These are phyloP conservation scores for Channallabes apus DNA, from an alignment of 2,797 vertebrate genomes.

Conservation along the genomic window DNA sequence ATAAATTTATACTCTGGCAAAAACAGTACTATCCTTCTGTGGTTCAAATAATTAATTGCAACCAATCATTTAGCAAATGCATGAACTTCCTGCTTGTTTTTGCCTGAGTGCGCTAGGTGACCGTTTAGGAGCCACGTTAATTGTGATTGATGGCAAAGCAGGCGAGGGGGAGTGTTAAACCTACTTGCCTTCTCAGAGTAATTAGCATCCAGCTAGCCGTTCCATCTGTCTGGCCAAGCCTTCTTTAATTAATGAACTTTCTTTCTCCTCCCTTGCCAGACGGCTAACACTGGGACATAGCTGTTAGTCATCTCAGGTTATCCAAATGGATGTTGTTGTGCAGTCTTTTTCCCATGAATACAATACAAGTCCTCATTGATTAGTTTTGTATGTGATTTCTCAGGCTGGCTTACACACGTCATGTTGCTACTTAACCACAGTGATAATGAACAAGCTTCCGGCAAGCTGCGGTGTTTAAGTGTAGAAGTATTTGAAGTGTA, in stretches of 20 bases:
- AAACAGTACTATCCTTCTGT: neutral
- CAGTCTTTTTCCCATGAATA: conserved; percentile 48
- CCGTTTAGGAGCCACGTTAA: conserved; percentile 63
- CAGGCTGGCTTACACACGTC: conserved; percentile 24
- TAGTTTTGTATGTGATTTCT: conserved; percentile 58
- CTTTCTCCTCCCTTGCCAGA: conserved; percentile 72
- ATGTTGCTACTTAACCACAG: conserved; percentile 70
- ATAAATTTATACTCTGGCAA: neutral
- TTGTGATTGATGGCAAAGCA: conserved; percentile 85
- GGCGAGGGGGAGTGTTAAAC: conserved; percentile 80
- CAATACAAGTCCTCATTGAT: conserved; percentile 73
- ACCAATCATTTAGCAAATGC: neutral
- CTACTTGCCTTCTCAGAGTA: conserved; percentile 86
- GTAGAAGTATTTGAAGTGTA: conserved; percentile 68
- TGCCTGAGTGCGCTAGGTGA: conserved; percentile 36
- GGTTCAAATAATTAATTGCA: conserved; percentile 4
- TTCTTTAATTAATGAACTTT: conserved; percentile 99
- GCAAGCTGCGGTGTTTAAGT: conserved; percentile 69
- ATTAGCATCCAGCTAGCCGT: conserved; percentile 91
- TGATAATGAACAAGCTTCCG: conserved; percentile 74
- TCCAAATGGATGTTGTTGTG: conserved; percentile 77
- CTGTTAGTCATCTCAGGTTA: conserved; percentile 83
- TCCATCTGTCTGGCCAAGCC: conserved; percentile 92
- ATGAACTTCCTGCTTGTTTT: conserved; percentile 14
- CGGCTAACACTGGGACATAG: conserved; percentile 77